Evolutionary conservation across 2,113 vertebrate species (phyloP).

Genomic region (Chaetura pelagica): DNA sequence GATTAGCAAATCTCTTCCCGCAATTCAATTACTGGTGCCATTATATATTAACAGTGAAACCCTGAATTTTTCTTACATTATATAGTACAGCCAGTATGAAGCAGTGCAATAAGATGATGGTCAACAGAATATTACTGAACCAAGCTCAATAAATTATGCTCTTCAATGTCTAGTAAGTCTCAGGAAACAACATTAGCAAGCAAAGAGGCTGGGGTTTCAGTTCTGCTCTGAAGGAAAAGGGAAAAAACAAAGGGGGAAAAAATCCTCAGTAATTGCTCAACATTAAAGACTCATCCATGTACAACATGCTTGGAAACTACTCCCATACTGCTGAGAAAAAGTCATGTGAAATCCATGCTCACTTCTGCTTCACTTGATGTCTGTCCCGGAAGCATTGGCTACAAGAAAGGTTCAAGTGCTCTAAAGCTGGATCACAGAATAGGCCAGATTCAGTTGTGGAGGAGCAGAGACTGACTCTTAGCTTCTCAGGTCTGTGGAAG

Average conservation of each 20-base stretch:
- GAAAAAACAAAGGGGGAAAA: background rate
- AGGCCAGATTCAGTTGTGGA: background rate
- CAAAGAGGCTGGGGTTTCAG: background rate
- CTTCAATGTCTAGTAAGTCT: background rate
- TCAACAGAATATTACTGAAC: background rate
- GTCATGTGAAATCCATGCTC: background rate
- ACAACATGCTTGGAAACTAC: background rate
- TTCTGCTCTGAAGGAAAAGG: background rate
- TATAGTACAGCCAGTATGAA: background rate
- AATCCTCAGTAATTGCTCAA: background rate
- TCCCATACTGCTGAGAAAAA: background rate
- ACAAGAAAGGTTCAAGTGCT: accelerated
- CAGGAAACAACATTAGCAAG: background rate
- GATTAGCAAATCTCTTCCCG: background rate
- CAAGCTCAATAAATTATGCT: background rate
- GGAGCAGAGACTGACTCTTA: background rate
- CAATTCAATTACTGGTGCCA: background rate
- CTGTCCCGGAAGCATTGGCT: background rate
- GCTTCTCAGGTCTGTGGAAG: background rate
- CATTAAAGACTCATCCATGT: background rate
- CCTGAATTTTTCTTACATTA: background rate
- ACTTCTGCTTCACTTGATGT: background rate
- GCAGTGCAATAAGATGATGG: background rate
- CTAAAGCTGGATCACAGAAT: background rate
- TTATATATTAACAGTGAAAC: background rate